Base-by-base conservation (phyloP, 2,888 invertebrate genomes). In the Psylliodes chrysocephalus region DNA sequence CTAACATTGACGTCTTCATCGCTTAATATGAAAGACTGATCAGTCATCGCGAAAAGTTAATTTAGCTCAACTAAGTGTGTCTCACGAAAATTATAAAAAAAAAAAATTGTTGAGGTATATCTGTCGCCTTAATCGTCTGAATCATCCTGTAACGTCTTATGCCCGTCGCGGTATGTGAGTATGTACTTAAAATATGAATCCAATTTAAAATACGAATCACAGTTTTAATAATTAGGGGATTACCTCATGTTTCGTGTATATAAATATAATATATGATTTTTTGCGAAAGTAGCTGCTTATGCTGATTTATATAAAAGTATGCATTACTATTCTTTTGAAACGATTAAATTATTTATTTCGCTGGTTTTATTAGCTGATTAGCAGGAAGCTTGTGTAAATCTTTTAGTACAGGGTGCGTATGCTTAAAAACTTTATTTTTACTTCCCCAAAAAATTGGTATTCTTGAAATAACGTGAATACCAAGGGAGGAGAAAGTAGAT, bases 231-330 rank as follows among this genome's bases (percentile, higher is more conserved):
- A 40, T 40, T 44, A 7, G 44, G 18, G 18, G 44, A 44, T 44
- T 44, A 44, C 44, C 14, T 44, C 44, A 44, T 14, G 15, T 15
- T 17, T 44, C 5, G n/a, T n/a, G n/a, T n/a, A n/a, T n/a, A n/a
- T n/a, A n/a, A n/a, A n/a, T n/a, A n/a, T n/a, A n/a, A n/a, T n/a
- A 44, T 18, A 44, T 18, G 44, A 44, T 44, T 44, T 40, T 44
- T 44, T 19, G 44, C 44, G 44, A 44, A 44, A 44, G 44, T 44
- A 17, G 15, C 10, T 44, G 17, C 17, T 3, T 19, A 40, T 17
- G 8, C 35, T 7, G 14, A 14, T 7, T 18, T 8, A 6, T 42
- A 42, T 8, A 18, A 6, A 42, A 15, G n/a, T n/a, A 19, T 18
- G 10, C n/a, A 44, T 44, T 15, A 18, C n/a, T 44, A 44, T 44